Evolutionary conservation across 2,797 vertebrate species (phyloP).

Genomic region (Erpetoichthys calabaricus): DNA sequence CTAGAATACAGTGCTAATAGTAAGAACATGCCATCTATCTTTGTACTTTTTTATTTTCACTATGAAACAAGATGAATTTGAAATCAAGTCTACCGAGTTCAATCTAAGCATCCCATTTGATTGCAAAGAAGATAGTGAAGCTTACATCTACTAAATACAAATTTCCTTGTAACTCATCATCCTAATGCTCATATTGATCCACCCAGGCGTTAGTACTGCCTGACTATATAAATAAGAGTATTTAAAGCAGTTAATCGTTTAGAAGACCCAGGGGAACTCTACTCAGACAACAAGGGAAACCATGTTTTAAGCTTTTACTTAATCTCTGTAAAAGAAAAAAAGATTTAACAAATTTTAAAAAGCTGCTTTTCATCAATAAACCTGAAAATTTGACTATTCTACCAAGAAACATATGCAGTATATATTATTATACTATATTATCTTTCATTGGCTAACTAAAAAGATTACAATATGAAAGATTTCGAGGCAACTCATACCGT

Average conservation of each 20-base stretch:
- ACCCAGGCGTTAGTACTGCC: constrained; percentile 25
- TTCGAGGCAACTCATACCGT: too few relatives aligned
- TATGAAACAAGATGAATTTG: too few relatives aligned
- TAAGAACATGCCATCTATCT: too few relatives aligned
- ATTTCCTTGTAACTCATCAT: constrained; percentile 38
- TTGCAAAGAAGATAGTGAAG: constrained; percentile 9
- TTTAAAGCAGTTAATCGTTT: constrained; percentile 47
- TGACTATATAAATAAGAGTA: constrained; percentile 31
- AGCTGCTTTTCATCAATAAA: too few relatives aligned
- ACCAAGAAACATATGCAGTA: too few relatives aligned
- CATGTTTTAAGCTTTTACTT: constrained; percentile 27
- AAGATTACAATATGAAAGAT: too few relatives aligned
- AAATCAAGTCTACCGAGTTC: constrained; percentile 15
- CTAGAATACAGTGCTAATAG: too few relatives aligned
- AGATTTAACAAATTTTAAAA: constrained; percentile 26
- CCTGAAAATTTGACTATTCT: too few relatives aligned
- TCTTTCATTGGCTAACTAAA: too few relatives aligned
- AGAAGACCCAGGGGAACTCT: constrained; percentile 38
- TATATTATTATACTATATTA: too few relatives aligned
- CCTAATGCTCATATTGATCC: constrained; percentile 42
- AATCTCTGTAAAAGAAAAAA: constrained; percentile 43
- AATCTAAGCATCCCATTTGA: constrained; percentile 19
- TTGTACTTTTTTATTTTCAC: too few relatives aligned
- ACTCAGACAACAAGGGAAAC: constrained; percentile 34
- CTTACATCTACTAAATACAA: constrained; percentile 24